These are phyloP conservation scores for Sminthurinus aureus DNA, from an alignment of 2,888 invertebrate genomes.

Conservation along the genomic window DNA sequence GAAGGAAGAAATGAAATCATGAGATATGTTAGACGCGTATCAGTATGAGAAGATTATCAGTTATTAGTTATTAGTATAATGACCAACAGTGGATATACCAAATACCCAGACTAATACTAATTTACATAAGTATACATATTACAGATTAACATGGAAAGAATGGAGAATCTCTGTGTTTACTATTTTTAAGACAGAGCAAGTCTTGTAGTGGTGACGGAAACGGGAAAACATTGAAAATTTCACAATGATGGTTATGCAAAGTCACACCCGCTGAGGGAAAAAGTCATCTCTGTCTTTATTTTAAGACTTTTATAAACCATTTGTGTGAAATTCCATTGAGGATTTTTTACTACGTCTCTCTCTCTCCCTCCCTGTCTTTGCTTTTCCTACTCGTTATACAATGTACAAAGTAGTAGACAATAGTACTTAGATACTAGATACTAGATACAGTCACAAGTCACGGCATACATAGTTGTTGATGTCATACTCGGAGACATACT, in stretches of 20 bases:
- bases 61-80: too few relatives aligned
- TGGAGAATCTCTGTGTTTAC: too few relatives aligned
- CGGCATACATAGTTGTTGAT: neutral
- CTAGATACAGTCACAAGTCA: neutral
- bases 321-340: slow-evolving; percentile 31
- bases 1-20: too few relatives aligned
- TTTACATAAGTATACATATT: too few relatives aligned
- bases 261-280: slow-evolving; percentile 9
- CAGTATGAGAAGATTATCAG: too few relatives aligned
- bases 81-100: too few relatives aligned
- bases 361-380: neutral
- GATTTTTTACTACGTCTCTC: neutral
- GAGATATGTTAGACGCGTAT: too few relatives aligned
- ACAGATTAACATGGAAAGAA: too few relatives aligned
- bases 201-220: neutral
- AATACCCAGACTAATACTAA: too few relatives aligned
- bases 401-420: neutral
- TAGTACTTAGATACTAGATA: neutral
- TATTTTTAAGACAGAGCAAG: slow-evolving; percentile 6
- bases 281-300: slow-evolving; percentile 17
- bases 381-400: neutral
- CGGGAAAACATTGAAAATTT: slow-evolving; percentile 14
- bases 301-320: slow-evolving; percentile 33
- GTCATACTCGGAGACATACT: neutral
- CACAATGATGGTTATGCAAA: neutral